Base-by-base conservation (phyloP, 2,113 vertebrate genomes). In the Canis aureus region DNA sequence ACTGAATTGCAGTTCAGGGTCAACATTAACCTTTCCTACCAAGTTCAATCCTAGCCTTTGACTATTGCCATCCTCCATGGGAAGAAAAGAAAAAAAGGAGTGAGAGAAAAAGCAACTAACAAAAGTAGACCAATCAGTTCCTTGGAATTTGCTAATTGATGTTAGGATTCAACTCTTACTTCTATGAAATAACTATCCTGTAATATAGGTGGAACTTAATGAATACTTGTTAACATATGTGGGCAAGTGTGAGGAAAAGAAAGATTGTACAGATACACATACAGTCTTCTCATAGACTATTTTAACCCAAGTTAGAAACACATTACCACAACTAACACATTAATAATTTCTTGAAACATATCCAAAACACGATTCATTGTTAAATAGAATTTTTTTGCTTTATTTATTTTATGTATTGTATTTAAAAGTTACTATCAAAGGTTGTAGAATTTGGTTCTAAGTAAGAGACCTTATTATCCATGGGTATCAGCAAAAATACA, bases 191-290 rank as follows among this genome's bases (percentile, higher is more conserved):
- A 79, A 51, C 23, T 38, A 78, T 67, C 49, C 49, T 96, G 20
- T 29, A 91, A 95, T 91, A 96, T 38, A n/a, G 11, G 27, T 82
- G 15, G n/a, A 35, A 83, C 15, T 93, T 84, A 66, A 66, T 38
- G 69, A 51, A 73, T 71, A 19, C 23, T 53, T 57, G 29, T 82
- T 81, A 57, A 53, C 93, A 11, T 27, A 16, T 91, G 8, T 38
- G 16, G 53, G 43, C 10, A 35, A 35, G 0, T 82, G 57, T 25
- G 43, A 55, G n/a, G 57, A 23, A 57, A 7, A 84, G 3, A 66
- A 1, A n/a, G 32, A 57, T 86, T 51, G n/a, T 25, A 35, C 3
- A 11, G 27, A 13, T 53, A 57, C 32, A 53, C 38, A 38, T 71
- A 64, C 29, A 86, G 49, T 94, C 7, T 11, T 88, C 51, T 93